These are phyloP conservation scores for Alethe diademata DNA, from an alignment of 2,113 vertebrate genomes.

Conservation along the genomic window DNA sequence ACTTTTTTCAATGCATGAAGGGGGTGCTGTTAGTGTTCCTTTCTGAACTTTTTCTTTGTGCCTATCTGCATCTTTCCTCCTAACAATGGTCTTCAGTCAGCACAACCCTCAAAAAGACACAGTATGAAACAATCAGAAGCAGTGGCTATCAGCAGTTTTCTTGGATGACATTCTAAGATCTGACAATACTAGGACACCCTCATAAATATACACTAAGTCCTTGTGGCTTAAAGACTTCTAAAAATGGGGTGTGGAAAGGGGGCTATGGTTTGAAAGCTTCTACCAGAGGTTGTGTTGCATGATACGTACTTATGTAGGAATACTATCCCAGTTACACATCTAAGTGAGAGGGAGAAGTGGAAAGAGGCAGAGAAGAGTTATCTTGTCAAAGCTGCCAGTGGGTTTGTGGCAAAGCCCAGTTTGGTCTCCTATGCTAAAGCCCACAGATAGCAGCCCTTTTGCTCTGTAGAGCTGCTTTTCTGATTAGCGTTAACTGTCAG, in stretches of 20 bases:
- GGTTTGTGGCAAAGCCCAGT: not conserved
- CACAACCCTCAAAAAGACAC: not conserved
- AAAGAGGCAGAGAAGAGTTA: not conserved
- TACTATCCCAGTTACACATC: not conserved
- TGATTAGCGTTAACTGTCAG: conserved; percentile 41
- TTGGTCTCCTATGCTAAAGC: not conserved
- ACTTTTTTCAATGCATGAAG: not conserved
- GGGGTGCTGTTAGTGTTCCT: not conserved
- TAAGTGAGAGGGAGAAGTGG: not conserved
- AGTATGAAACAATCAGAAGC: not conserved
- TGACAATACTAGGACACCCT: not conserved
- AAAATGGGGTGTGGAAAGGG: not conserved
- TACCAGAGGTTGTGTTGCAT: not conserved
- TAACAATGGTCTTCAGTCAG: not conserved
- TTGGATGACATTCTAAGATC: not conserved
- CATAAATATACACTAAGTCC: not conserved
- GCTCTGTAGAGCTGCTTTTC: not conserved
- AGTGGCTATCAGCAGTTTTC: not conserved
- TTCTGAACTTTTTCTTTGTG: not conserved
- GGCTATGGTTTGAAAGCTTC: not conserved
- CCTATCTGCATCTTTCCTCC: not conserved
- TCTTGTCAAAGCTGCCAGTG: conserved; percentile 10
- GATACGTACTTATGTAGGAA: not conserved
- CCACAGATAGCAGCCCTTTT: not conserved
- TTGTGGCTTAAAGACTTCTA: not conserved